Evolutionary conservation across 1,140 invertebrate species (phyloP), one percentile per base, ranked within the genome.

Genomic region (Drosophila yakuba): DNA sequence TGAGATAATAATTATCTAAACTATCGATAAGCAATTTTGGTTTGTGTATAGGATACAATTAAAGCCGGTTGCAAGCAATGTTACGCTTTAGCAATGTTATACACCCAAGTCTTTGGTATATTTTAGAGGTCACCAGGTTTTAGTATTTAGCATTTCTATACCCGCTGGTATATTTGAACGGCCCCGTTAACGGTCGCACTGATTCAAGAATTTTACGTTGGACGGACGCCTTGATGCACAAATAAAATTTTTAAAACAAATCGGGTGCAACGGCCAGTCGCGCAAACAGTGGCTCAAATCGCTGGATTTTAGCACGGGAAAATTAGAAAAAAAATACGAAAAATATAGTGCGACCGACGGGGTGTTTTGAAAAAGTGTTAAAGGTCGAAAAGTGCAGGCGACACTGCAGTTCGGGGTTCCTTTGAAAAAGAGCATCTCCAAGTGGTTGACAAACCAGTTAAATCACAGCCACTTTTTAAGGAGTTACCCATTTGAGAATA

Each of bases 191-290:
- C 55, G 69, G 77, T 43, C 74, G 61, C 71, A 80, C 51, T 57
- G 28, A 15, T 25, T 55, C 36, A 75, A 78, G 64, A 74, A n/a
- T 35, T 50, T 50, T 50, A 32, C 48, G 10, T 17, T 52, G 15
- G 32, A 57, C 74, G 73, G 75, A 75, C 81, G 74, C 66, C 74
- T 71, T 67, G 62, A 59, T 74, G 80, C 60, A 80, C 60, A 75
- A 88, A 72, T 81, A 67, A 66, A 68, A 66, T 76, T 88, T 39
- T 85, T 86, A 56, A 88, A 88, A 75, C 51, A 75, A 74, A 20
- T 47, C 75, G 69, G 74, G 59, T 68, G 71, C 74, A 88, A 63
- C 74, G 66, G 74, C 17, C 25, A 56, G 41, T 50, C 62, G 78
- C 78, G 63, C 47, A 75, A 78, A 45, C 66, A 47, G 50, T 54